Evolutionary conservation across 2,797 vertebrate genomes (phyloP).

Genomic region (Antennarius maculatus): DNA sequence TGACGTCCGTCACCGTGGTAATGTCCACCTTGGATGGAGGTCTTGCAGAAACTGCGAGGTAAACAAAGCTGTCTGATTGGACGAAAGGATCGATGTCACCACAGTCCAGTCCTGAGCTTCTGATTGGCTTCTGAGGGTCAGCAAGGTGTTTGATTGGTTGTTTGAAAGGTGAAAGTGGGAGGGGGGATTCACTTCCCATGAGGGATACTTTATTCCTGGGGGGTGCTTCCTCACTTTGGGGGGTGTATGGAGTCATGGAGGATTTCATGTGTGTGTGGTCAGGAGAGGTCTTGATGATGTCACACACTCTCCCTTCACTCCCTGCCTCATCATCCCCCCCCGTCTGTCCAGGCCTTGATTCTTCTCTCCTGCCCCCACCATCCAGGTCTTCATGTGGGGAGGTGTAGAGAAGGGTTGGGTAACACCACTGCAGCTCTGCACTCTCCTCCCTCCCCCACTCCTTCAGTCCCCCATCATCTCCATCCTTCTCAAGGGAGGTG

Average conservation of each 20-base stretch:
- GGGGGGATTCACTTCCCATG: conserved; percentile 67
- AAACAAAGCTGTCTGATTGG: conserved; percentile 84
- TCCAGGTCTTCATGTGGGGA: conserved; percentile 45
- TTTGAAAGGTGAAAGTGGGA: conserved; percentile 75
- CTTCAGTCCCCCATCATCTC: conserved; percentile 69
- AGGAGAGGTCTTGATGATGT: conserved; percentile 19
- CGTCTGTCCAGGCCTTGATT: conserved; percentile 2
- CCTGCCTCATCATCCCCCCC: conserved; percentile 18
- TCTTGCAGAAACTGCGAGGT: conserved; percentile 82
- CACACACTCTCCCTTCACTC: conserved; percentile 17
- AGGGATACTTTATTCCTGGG: conserved; percentile 70
- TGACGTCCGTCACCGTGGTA: conserved; percentile 28
- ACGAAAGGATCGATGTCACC: conserved; percentile 81
- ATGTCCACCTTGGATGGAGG: conserved; percentile 58
- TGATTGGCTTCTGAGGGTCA: conserved; percentile 70
- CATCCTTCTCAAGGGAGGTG: conserved; percentile 75
- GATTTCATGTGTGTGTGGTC: conserved; percentile 30
- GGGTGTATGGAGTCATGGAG: neutral
- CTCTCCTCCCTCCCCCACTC: conserved; percentile 78
- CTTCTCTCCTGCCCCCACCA: conserved; percentile 14
- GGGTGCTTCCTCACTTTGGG: conserved; percentile 39
- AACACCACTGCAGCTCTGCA: conserved; percentile 75
- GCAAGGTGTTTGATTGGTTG: conserved; percentile 63
- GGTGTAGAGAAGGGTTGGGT: conserved; percentile 71
- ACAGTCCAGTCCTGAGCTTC: conserved; percentile 75